A percentile compares a stretch with the other conserved stretches of the same genome.
Conservation (phyloP, 2,888 invertebrate species). For the Sepioteuthis lessoniana region DNA sequence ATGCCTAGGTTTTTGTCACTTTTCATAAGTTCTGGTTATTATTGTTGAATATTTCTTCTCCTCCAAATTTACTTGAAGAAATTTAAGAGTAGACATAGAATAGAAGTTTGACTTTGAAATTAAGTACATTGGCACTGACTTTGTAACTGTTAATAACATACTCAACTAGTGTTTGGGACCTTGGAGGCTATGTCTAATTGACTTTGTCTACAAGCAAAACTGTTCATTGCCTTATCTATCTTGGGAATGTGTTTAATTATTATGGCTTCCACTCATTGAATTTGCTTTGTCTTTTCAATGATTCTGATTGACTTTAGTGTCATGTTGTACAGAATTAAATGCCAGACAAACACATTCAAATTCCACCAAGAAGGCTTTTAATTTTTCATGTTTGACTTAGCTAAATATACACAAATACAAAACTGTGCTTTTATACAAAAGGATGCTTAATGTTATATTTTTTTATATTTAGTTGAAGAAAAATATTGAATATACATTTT, state of each 20-base stretch:
- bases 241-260: background rate
- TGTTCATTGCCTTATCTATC: background rate
- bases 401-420: too few species aligned
- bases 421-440: too few species aligned
- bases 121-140: background rate
- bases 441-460: too few species aligned
- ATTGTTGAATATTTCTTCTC: too few species aligned
- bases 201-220: slow-evolving; percentile 25
- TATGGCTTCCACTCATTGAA: slow-evolving; percentile 20
- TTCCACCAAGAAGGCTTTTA: background rate
- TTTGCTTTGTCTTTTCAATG: background rate
- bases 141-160: background rate
- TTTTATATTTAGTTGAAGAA: too few species aligned
- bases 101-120: background rate
- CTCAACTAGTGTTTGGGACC: background rate
- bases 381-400: too few species aligned
- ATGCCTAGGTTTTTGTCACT: too few species aligned
- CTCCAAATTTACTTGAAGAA: too few species aligned
- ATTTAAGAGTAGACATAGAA: background rate
- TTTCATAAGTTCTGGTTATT: too few species aligned
- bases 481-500: too few species aligned
- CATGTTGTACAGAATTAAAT: background rate
- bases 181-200: background rate
- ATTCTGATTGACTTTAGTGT: background rate
- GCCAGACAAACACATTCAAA: background rate